phyloP scores from a whole-genome alignment of 2,113 vertebrate species.

The Syngnathus floridae region DNA sequence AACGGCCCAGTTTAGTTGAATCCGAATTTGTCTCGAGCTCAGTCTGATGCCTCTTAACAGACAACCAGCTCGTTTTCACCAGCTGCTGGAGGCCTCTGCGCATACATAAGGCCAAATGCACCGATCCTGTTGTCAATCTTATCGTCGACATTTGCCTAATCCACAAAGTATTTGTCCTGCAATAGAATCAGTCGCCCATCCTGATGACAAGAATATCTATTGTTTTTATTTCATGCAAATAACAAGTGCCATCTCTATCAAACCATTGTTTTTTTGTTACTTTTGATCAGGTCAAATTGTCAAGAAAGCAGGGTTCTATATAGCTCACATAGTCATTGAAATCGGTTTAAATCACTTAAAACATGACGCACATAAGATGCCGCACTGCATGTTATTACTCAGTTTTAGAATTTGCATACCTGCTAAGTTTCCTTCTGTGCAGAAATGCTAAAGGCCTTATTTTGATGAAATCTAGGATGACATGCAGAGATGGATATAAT shows the following conservation, averaged over 20 bases:
- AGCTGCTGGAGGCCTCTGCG: conserved; percentile 55
- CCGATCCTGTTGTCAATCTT: conserved; percentile 33
- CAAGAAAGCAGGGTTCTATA: neutral
- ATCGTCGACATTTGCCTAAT: conserved; percentile 22
- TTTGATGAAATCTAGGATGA: conserved; percentile 19
- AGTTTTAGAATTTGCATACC: conserved; percentile 20
- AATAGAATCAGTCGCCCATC: neutral
- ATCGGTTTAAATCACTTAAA: conserved; percentile 27
- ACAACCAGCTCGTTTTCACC: conserved; percentile 23
- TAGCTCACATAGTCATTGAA: neutral
- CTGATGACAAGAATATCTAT: neutral
- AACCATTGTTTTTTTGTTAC: neutral
- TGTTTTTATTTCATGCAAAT: neutral
- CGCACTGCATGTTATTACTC: conserved; percentile 12
- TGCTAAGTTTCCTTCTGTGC: conserved; percentile 11
- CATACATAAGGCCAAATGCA: conserved; percentile 39
- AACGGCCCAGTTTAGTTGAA: conserved; percentile 20
- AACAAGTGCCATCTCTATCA: neutral
- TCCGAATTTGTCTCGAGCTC: conserved; percentile 24
- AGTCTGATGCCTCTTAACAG: conserved; percentile 24
- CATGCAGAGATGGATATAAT: conserved; percentile 11
- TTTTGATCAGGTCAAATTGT: neutral
- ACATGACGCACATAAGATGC: conserved; percentile 20
- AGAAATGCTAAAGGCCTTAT: neutral
- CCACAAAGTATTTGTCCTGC: conserved; percentile 17